These are phyloP conservation scores for Ceratina japonica DNA, from an alignment of 1,140 invertebrate genomes.

Conservation along the genomic window DNA sequence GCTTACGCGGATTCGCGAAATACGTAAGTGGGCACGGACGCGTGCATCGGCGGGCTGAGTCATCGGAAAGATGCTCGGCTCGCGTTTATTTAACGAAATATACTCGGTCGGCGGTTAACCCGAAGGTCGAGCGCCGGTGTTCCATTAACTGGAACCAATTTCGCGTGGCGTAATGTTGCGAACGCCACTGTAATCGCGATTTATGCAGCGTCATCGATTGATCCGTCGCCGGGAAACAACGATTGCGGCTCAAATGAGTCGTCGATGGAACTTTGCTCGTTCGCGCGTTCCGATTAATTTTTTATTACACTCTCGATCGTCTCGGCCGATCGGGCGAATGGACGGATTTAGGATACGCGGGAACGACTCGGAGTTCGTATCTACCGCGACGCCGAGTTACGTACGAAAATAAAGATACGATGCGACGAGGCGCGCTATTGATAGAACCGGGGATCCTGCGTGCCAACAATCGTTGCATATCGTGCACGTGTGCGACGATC, in stretches of 20 bases:
- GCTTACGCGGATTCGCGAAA: too few species aligned
- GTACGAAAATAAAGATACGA: slow-evolving; percentile 40
- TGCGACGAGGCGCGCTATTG: slow-evolving; percentile 16
- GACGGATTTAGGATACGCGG: too few species aligned
- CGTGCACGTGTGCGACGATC: not conserved
- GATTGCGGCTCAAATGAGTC: not conserved
- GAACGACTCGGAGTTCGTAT: slow-evolving; percentile 7
- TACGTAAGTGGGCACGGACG: too few species aligned
- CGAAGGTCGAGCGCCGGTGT: not conserved
- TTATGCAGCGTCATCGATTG: too few species aligned
- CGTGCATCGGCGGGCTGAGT: slow-evolving; percentile 7
- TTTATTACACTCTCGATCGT: too few species aligned
- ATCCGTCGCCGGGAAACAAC: not conserved
- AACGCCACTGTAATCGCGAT: too few species aligned
- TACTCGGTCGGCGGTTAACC: not conserved
- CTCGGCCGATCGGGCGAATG: too few species aligned
- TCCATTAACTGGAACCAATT: not conserved
- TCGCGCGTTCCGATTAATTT: too few species aligned
- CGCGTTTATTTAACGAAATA: slow-evolving; percentile 13
- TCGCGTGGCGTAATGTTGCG: not conserved
- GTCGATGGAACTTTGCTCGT: not conserved
- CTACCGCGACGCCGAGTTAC: slow-evolving; percentile 28
- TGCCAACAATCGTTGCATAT: slow-evolving; percentile 48
- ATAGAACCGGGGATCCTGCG: slow-evolving; percentile 30
- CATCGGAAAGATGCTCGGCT: slow-evolving; percentile 5